Base-by-base conservation (phyloP, 2,888 invertebrate genomes). In the Cantharis lateralis region DNA sequence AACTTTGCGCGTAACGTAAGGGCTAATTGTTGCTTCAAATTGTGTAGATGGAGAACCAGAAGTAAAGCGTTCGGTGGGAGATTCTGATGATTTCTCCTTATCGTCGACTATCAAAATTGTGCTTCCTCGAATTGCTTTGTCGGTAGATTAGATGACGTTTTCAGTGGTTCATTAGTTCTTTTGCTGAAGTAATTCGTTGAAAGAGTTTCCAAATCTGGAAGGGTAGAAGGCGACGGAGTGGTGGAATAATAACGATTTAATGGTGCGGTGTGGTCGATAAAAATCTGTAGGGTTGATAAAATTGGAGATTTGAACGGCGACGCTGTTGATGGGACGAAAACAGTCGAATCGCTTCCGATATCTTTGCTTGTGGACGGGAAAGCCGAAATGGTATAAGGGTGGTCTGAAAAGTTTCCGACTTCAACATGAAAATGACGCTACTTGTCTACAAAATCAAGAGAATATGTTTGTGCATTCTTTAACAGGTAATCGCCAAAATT, bases 21-120 rank as follows among this genome's bases (percentile, higher is more conserved):
- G 24, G 2, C 13, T 15, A 62, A 13, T 74, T 62, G 70, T 71
- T 64, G 18, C 48, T 24, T 62, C 61, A 15, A 71, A 70, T 16
- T 62, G 26, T 3, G 75, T 62, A 7, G 75, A 48, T 5, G 63
- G 10, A 2, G 74, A 26, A 72, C 72, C 64, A 13, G 61, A 74
- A 15, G 18, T 26, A 18, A 61, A 15, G 9, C n/a, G 18, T n/a
- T 72, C 72, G 10, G 72, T 62, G 11, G 71, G 68, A 5, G 15
- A 62, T 62, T 71, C 68, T 48, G 62, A 48, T 20, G 62, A 62
- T 66, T 28, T 28, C 68, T 76, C 70, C 5, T 26, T 24, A 62
- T 75, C 68, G 26, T 72, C 72, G 2, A 71, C 18, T 74, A 81
- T 16, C 32, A 72, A 77, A 69, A 80, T 74, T 68, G 77, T 77